Evolutionary conservation across 2,797 vertebrate species (phyloP).

Genomic region (Myotis myotis): DNA sequence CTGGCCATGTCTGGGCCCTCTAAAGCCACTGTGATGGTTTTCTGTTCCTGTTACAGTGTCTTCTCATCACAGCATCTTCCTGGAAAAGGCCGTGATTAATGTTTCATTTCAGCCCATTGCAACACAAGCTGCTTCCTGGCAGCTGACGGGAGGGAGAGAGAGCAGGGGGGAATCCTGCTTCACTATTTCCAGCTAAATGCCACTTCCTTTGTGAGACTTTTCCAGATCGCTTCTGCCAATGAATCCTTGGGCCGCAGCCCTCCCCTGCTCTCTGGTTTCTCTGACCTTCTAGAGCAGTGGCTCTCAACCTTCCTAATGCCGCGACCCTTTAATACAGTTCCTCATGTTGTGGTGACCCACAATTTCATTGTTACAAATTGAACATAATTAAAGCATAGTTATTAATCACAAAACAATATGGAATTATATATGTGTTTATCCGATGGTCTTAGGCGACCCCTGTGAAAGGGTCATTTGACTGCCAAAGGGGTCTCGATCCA

Average conservation of each 20-base stretch:
- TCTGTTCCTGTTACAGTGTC: neutral
- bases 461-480: no score
- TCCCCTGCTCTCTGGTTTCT: neutral
- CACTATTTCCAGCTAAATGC: neutral
- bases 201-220: neutral
- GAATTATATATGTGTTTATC: no score
- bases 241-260: neutral
- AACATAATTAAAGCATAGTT: no score
- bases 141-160: neutral
- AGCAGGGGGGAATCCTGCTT: neutral
- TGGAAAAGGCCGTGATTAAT: neutral
- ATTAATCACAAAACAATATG: no score
- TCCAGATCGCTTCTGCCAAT: conserved; percentile 21
- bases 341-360: no score
- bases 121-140: conserved; percentile 18
- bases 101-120: neutral
- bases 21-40: neutral
- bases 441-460: no score
- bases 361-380: no score
- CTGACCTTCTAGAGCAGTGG: neutral
- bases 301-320: no score
- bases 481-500: no score
- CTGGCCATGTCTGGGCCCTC: no score
- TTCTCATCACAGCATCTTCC: conserved; percentile 6
- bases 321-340: no score